phyloP scores from a whole-genome alignment of 23 tunicate species.

The Aplidium turbinatum region DNA sequence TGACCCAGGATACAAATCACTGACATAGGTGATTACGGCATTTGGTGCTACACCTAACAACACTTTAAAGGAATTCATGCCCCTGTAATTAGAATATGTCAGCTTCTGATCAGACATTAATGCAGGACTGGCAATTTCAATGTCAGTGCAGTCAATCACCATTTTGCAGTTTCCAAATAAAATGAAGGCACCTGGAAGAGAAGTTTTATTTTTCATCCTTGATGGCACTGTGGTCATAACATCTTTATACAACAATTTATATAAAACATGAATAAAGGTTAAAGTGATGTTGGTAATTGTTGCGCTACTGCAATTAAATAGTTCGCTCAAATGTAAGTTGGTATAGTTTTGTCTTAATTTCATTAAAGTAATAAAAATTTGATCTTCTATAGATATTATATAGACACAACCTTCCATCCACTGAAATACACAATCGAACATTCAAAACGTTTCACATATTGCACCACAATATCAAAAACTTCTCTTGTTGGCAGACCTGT shows the following conservation, averaged over 20 bases:
- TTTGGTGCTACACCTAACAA: slow-evolving; percentile 2
- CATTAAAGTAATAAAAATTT: slow-evolving; percentile 13
- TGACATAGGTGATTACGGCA: slow-evolving; percentile 4
- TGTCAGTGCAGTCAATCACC: neutral
- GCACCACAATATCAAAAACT: neutral
- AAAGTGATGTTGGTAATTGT: neutral
- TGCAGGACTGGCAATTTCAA: neutral
- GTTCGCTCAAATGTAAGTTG: neutral
- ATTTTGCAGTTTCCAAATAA: slow-evolving; percentile 1
- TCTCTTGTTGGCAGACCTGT: neutral
- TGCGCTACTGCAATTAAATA: neutral
- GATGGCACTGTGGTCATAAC: neutral
- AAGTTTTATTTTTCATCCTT: neutral
- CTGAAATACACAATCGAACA: neutral
- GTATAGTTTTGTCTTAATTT: slow-evolving; percentile 1
- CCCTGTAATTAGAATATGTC: neutral
- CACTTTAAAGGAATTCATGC: neutral
- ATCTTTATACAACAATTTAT: neutral
- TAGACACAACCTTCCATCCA: neutral
- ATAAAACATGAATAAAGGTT: neutral
- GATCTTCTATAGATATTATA: slow-evolving; percentile 7
- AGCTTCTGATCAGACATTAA: neutral
- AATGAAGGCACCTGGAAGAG: slow-evolving; percentile 1
- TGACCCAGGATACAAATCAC: neutral
- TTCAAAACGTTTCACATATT: slow-evolving; percentile 3